A percentile compares a stretch with the other conserved stretches of the same genome.
Evolutionary conservation across 1,140 invertebrate genomes (phyloP).

Genomic region (Thaumatotibia leucotreta): DNA sequence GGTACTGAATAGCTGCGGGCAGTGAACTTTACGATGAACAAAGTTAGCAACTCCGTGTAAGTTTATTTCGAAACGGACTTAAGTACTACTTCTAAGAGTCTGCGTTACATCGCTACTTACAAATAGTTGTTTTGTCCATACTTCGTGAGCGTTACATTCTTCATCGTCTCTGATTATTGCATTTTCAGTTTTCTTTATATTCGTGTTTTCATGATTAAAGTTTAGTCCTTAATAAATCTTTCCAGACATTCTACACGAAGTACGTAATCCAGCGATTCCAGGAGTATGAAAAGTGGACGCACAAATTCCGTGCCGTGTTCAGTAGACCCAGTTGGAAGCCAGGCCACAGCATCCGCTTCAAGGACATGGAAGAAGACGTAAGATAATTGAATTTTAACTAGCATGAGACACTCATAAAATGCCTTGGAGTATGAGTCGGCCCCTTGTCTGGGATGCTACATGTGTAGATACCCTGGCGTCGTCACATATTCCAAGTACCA

Average conservation of each 20-base stretch:
- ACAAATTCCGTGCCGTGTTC: constrained; percentile 82
- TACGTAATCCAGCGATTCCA: constrained; percentile 78
- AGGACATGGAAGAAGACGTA: constrained; percentile 24
- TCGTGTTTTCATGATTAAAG: too few species aligned
- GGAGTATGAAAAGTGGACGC: constrained; percentile 72
- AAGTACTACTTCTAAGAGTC: not conserved
- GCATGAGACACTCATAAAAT: too few species aligned
- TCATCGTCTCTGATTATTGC: too few species aligned
- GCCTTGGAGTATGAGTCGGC: too few species aligned
- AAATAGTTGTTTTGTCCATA: not conserved
- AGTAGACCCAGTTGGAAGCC: constrained; percentile 91
- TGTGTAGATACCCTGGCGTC: too few species aligned
- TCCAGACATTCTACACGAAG: constrained; percentile 82
- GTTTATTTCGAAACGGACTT: not conserved
- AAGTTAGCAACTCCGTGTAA: not conserved
- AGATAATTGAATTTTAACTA: too few species aligned
- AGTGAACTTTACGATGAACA: not conserved
- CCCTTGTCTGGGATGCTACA: too few species aligned
- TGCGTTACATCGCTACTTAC: not conserved
- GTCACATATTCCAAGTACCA: too few species aligned
- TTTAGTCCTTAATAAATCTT: too few species aligned
- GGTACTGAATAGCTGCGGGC: not conserved
- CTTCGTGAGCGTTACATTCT: too few species aligned
- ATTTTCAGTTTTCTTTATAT: too few species aligned
- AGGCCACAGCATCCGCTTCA: constrained; percentile 65